phyloP scores from a whole-genome alignment of 2,888 invertebrate species.

The Perizoma flavofasciatum region DNA sequence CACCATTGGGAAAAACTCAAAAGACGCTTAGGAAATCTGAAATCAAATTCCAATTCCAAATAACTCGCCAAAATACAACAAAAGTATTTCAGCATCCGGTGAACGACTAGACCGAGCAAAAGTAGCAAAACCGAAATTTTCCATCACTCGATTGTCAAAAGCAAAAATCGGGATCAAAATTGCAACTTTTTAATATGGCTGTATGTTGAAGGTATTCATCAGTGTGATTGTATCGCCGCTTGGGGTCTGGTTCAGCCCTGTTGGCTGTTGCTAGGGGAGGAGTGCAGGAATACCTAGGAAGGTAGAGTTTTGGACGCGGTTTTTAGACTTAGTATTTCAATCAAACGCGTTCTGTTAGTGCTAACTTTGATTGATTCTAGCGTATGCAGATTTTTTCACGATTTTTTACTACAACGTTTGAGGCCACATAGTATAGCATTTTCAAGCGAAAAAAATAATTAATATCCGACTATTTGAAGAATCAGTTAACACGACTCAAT shows the following conservation, averaged over 20 bases:
- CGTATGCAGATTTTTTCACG: too few species aligned
- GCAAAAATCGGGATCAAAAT: slow-evolving; percentile 35
- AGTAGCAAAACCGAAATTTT: slow-evolving; percentile 22
- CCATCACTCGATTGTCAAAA: slow-evolving; percentile 36
- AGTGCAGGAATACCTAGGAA: slow-evolving; percentile 45
- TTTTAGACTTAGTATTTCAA: slow-evolving; percentile 4
- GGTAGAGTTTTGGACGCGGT: slow-evolving; percentile 51
- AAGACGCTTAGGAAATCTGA: neutral
- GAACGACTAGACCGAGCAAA: slow-evolving; percentile 30
- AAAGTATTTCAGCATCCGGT: slow-evolving; percentile 4
- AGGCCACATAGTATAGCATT: too few species aligned
- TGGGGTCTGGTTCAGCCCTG: slow-evolving; percentile 58
- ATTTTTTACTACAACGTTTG: too few species aligned
- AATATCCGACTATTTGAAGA: too few species aligned
- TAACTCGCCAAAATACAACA: slow-evolving; percentile 5
- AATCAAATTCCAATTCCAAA: slow-evolving; percentile 6
- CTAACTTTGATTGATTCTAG: too few species aligned
- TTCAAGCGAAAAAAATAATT: too few species aligned
- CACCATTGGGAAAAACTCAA: too few species aligned
- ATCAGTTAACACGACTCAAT: too few species aligned
- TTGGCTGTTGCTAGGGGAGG: slow-evolving; percentile 63
- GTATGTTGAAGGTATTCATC: slow-evolving; percentile 73
- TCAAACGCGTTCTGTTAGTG: too few species aligned
- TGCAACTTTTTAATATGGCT: slow-evolving; percentile 33
- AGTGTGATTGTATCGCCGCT: slow-evolving; percentile 67